Base-by-base conservation (phyloP, 1,140 invertebrate species). In the Zaprionus ornatus region DNA sequence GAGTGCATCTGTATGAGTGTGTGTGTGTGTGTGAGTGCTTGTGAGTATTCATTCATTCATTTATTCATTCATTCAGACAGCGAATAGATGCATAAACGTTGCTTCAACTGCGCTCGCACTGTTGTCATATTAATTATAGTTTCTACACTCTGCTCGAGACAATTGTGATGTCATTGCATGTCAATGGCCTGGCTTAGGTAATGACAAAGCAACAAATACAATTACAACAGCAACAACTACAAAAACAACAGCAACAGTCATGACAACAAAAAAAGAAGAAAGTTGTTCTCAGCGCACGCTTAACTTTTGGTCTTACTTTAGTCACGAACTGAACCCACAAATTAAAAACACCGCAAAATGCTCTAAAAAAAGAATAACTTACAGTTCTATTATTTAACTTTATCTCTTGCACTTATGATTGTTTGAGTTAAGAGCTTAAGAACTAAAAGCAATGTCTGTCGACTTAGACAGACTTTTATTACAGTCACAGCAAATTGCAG, bases 101-200 rank as follows among this genome's bases (percentile, higher is more conserved):
- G 48, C 42, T 45, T 25, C 15, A n/a, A 40, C 37, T 40, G 40
- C 40, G 32, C 55, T 19, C 27, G 55, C n/a, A 25, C 45, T 62
- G 57, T 25, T 68, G 74, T 76, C 74, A 76, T 72, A 76, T 65
- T 76, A 76, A 72, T 76, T 76, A 76, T 72, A 76, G 68, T 67
- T 77, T 73, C 37, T 67, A 73, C 50, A 40, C 23, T 55, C n/a
- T 25, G 52, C 52, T 55, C 45, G 42, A 54, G 45, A 73, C 57
- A 56, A 67, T 55, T 73, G 56, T 72, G 69, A 77, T 67, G 74
- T 77, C 74, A 75, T 75, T 65, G 67, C 60, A 71, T 60, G 73
- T 75, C 69, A 77, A 77, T 73, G 74, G 69, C 74, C 74, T 70
- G 67, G 60, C 60, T 40, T 35, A 27, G 42, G 54, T 60, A 66